A percentile compares a stretch with the other conserved stretches of the same genome.
These are phyloP conservation scores for Lindbergichthys nudifrons DNA, from an alignment of 2,797 vertebrate genomes.

Conservation along the genomic window DNA sequence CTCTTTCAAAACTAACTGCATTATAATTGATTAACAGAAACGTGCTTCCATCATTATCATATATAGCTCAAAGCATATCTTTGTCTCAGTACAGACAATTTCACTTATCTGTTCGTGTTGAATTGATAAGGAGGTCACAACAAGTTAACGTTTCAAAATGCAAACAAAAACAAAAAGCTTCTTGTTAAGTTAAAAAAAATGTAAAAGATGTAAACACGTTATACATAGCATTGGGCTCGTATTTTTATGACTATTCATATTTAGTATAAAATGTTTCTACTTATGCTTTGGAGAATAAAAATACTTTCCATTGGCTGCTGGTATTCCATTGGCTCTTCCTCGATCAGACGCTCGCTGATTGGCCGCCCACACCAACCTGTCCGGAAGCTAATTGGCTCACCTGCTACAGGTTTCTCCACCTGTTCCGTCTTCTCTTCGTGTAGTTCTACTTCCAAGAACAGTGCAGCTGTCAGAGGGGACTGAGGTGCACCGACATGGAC, in stretches of 20 bases:
- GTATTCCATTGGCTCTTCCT: constrained; percentile 24
- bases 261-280: neutral
- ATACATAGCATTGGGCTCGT: neutral
- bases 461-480: neutral
- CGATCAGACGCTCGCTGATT: constrained; percentile 46
- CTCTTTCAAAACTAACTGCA: too few relatives aligned
- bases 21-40: too few relatives aligned
- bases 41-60: too few relatives aligned
- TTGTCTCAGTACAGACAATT: too few relatives aligned
- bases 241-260: neutral
- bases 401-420: constrained; percentile 39
- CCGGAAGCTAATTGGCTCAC: constrained; percentile 45
- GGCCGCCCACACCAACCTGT: constrained; percentile 27
- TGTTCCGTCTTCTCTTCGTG: neutral
- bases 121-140: neutral
- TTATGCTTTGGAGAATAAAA: neutral
- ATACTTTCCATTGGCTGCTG: neutral
- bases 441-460: constrained; percentile 22
- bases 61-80: neutral
- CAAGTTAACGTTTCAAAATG: neutral
- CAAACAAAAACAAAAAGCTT: neutral
- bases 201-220: neutral
- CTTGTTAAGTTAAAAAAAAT: neutral
- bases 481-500: constrained; percentile 36
- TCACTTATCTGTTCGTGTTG: neutral